Evolutionary conservation across 1,140 invertebrate species (phyloP), one percentile per base, ranked within the genome.

Genomic region (Thereuonema tuberculata): DNA sequence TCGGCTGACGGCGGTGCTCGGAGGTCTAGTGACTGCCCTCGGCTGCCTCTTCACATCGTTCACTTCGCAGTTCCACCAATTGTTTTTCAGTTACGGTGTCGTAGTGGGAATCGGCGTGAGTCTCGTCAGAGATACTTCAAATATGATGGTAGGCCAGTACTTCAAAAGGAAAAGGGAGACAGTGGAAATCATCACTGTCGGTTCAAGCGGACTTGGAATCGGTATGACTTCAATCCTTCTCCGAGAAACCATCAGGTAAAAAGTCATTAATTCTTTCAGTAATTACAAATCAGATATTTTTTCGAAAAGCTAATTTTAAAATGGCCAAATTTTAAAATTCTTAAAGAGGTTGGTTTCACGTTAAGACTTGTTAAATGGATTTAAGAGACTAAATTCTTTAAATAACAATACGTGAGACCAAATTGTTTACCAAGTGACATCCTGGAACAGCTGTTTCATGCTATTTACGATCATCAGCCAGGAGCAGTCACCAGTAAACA

Each of bases 111-210:
- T 91, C 48, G 90, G 90, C 54, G 86, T 89, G 21, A 86, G 88
- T 50, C 77, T 90, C 73, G 85, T 86, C 15, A 73, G 85, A 67
- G 83, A 91, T 72, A 89, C 88, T 65, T 87, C 88, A 5, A 89
- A 85, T 15, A 72, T 93, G 62, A 92, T 93, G 86, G 84, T 93
- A 53, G 89, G 88, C 2, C 87, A 92, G 68, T 93, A 92, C 74
- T 93, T 93, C 78, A 89, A 90, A 69, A 71, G 85, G 61, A 78
- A 82, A 66, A 74, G 89, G 58, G 88, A 92, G 72, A 78, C 89
- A 48, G 89, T 92, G 21, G 89, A 93, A 73, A 86, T 92, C 67
- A 84, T 90, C 67, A 84, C 91, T 55, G 83, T 90, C 17, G 84
- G 85, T 43, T 87, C 87, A 61, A 89, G 84, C 64, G 90, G 90